A percentile compares a stretch with the other conserved stretches of the same genome.
Conservation (phyloP, 2,888 invertebrate species). For the Thera obeliscata region DNA sequence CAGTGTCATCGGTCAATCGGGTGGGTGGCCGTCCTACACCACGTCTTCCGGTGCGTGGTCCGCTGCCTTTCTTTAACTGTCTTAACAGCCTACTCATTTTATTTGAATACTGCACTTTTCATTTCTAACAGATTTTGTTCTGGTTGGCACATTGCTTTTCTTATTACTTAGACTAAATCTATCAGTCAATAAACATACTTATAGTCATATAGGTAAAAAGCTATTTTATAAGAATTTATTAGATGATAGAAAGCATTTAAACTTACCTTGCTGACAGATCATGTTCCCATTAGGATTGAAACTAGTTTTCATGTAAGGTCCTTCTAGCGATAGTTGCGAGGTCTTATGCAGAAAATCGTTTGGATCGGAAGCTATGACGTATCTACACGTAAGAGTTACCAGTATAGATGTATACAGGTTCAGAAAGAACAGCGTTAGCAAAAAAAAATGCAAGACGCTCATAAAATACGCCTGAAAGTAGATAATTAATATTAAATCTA, state of each 20-base stretch:
- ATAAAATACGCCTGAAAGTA: conserved; percentile 75
- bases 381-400: conserved; percentile 72
- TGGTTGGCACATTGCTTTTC: neutral
- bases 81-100: conserved; percentile 1
- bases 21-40: conserved; percentile 27
- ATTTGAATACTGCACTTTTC: neutral
- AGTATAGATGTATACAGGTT: conserved; percentile 75
- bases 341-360: conserved; percentile 57
- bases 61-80: neutral
- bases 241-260: neutral
- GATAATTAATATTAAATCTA: neutral
- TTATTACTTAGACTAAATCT: neutral
- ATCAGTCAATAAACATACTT: too few species aligned
- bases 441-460: conserved; percentile 77
- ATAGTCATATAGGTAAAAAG: too few species aligned
- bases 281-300: conserved; percentile 69
- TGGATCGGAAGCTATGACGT: conserved; percentile 56
- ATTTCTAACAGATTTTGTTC: conserved; percentile 1
- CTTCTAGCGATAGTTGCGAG: conserved; percentile 48
- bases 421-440: conserved; percentile 75
- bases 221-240: neutral
- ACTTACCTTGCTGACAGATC: conserved; percentile 67
- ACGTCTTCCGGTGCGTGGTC: conserved; percentile 21
- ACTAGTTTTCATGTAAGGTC: conserved; percentile 56
- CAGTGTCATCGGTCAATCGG: conserved; percentile 20